These are phyloP conservation scores for Elephas maximus DNA, from an alignment of 2,113 vertebrate species.

Conservation along the genomic window DNA sequence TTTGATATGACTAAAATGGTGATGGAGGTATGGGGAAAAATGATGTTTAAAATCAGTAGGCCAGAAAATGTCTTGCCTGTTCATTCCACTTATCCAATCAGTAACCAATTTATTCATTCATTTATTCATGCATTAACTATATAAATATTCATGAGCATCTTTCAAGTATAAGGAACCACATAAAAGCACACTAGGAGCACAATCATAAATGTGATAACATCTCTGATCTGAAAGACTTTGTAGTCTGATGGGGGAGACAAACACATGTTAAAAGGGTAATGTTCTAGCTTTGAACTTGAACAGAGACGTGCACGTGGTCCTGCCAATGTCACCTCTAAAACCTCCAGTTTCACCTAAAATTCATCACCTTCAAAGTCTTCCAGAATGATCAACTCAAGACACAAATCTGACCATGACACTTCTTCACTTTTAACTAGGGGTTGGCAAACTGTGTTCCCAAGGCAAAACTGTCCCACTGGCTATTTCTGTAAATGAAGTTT, in stretches of 20 bases:
- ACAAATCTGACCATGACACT: background rate
- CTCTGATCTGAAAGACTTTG: slow-evolving; percentile 57
- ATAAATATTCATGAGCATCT: slow-evolving; percentile 69
- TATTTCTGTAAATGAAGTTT: background rate
- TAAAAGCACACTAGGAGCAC: slow-evolving; percentile 6
- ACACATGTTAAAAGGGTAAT: background rate
- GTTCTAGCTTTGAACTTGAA: background rate
- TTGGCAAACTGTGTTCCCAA: background rate
- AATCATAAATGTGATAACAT: slow-evolving; percentile 16
- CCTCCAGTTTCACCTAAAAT: background rate
- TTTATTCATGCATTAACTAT: slow-evolving; percentile 34
- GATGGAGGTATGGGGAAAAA: background rate
- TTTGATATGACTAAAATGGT: background rate
- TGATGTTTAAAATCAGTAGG: background rate
- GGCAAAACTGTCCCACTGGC: background rate
- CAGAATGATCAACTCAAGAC: background rate
- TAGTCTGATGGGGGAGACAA: background rate
- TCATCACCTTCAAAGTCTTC: background rate
- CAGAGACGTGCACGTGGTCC: background rate
- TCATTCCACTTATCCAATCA: slow-evolving; percentile 55
- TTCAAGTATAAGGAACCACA: background rate
- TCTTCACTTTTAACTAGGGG: background rate
- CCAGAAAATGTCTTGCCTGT: background rate
- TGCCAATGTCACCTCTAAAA: background rate
- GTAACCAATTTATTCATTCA: slow-evolving; percentile 59